These are phyloP conservation scores for Trilocha varians DNA, from an alignment of 2,888 invertebrate genomes.

Conservation along the genomic window DNA sequence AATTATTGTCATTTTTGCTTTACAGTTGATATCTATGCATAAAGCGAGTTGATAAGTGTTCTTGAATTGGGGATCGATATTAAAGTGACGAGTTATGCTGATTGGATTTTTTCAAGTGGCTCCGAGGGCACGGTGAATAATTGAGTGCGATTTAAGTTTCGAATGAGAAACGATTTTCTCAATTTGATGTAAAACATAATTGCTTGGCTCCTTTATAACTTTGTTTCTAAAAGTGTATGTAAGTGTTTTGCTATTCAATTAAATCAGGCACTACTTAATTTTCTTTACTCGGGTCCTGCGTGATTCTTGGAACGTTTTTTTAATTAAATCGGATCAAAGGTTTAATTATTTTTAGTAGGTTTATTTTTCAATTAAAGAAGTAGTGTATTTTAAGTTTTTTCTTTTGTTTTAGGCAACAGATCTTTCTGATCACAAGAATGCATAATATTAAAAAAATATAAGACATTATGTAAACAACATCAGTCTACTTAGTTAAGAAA, in stretches of 20 bases:
- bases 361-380: too few species aligned
- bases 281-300: too few species aligned
- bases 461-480: background rate
- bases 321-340: too few species aligned
- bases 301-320: too few species aligned
- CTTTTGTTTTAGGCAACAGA: too few species aligned
- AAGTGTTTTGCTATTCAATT: background rate
- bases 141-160: conserved; percentile 59
- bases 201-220: background rate
- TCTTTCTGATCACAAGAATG: too few species aligned
- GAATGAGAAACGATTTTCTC: conserved; percentile 30
- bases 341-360: too few species aligned
- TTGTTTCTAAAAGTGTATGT: background rate
- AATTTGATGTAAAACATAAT: conserved; percentile 22
- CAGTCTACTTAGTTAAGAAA: background rate
- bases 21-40: conserved; percentile 59
- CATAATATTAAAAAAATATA: background rate
- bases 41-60: conserved; percentile 68
- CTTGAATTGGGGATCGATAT: conserved; percentile 68
- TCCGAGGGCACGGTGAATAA: conserved; percentile 61
- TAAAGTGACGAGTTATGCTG: conserved; percentile 71
- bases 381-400: too few species aligned
- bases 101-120: conserved; percentile 70
- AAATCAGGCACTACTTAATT: too few species aligned
- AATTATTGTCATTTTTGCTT: conserved; percentile 29